Base-by-base conservation (phyloP, 2,113 vertebrate genomes). In the Alligator sinensis region DNA sequence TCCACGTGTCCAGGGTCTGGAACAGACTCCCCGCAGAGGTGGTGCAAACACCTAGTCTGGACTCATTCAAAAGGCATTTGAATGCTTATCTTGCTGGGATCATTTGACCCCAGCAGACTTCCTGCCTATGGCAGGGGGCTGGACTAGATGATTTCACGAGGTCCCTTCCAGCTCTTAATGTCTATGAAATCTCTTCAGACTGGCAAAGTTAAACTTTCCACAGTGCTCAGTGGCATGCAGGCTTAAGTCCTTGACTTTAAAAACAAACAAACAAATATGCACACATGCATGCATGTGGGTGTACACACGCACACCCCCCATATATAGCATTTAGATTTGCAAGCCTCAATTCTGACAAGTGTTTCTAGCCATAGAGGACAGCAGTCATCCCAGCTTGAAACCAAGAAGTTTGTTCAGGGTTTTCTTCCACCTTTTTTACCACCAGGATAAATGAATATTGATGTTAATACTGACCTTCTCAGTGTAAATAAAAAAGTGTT, bases 221-320 rank as follows among this genome's bases (percentile, higher is more conserved):
- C 19, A 74, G 0, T 0, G 6, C 27, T 77, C 17, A 60, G 76
- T 1, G 70, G 30, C 25, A 28, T 55, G 34, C 66, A 77, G 9
- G 7, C 30, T 2, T 25, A 70, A 83, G 10, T 30, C 55, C 10
- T 77, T 74, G n/a, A 25, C 70, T 5, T 3, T 87, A 86, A 86
- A 70, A 57, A 11, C 5, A 61, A 4, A 38, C 4, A 10, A 75
- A 60, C 70, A 27, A 62, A 11, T 4, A 12, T 21, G 13, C 11
- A 13, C 34, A 47, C 34, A 22, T 17, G 16, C 64, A 15, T 47
- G 8, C 47, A 47, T 47, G 47, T 47, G 47, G 47, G 9, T 47
- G 47, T 13, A 72, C 30, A 70, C 64, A 9, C n/a, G 17, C 64
- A 11, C 10, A 2, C 66, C 18, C 66, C 12, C 66, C 17, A 34